A percentile compares a stretch with the other conserved stretches of the same genome.
Conservation (phyloP, 2,888 invertebrate genomes). For the Ennomos erosarius region DNA sequence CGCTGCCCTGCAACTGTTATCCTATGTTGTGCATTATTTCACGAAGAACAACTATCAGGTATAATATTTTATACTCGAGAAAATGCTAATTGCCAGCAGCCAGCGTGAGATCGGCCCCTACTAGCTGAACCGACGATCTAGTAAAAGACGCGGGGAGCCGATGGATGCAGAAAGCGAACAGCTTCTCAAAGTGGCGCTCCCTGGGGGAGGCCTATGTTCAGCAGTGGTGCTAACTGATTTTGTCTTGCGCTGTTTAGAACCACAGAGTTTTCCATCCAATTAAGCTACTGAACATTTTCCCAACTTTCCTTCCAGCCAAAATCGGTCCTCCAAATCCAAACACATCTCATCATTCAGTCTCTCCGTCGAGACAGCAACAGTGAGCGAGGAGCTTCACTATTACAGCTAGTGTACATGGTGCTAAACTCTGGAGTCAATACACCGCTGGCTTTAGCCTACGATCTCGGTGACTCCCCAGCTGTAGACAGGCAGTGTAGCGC, state of each 20-base stretch:
- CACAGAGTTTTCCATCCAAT: too few relatives aligned
- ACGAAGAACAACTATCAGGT: conserved; percentile 70
- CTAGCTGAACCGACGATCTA: too few relatives aligned
- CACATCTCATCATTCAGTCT: conserved; percentile 62
- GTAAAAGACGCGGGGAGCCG: too few relatives aligned
- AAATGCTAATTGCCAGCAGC: too few relatives aligned
- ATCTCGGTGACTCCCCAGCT: conserved; percentile 43
- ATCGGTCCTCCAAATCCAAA: conserved; percentile 66
- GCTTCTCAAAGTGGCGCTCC: too few relatives aligned
- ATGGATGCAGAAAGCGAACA: too few relatives aligned
- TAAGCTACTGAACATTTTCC: too few relatives aligned
- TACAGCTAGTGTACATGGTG: conserved; percentile 68
- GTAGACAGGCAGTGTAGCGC: conserved; percentile 57
- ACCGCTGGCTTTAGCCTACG: conserved; percentile 62
- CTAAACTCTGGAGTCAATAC: conserved; percentile 60
- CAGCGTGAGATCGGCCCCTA: too few relatives aligned
- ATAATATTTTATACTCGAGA: neutral
- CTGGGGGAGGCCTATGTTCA: too few relatives aligned
- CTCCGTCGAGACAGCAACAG: conserved; percentile 62
- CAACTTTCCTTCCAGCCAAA: conserved; percentile 58
- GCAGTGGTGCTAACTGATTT: too few relatives aligned
- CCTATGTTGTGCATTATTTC: conserved; percentile 67
- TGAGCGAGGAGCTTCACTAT: conserved; percentile 62
- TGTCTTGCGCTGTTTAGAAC: too few relatives aligned
- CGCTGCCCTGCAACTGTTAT: conserved; percentile 68